Evolutionary conservation across 1,140 invertebrate genomes (phyloP), one percentile per base, ranked within the genome.

Genomic region (Drosophila kurseongensis): DNA sequence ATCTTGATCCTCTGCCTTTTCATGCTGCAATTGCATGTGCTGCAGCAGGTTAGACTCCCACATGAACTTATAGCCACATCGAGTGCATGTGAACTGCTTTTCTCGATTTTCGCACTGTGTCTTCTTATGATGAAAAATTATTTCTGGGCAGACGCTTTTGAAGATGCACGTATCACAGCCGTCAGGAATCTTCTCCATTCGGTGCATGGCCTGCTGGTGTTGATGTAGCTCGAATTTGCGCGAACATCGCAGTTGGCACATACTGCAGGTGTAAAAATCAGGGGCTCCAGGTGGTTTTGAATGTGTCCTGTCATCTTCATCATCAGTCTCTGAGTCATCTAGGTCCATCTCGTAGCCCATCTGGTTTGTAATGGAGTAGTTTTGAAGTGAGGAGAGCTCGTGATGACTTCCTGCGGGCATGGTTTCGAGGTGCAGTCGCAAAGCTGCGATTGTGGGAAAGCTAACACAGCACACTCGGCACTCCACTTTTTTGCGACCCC

Each of bases 1-100:
- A 6, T 57, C 32, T 6, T 52, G 44, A 8, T 57, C 18, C 1
- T 60, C 80, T 83, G 86, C 73, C 75, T 54, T 69, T 0, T 36
- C 38, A 35, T 93, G 92, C 48, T 94, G 93, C 27, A 93, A 75
- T 59, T 93, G 92, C 7, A 91, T 83, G 72, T 94, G 94, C 38
- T 85, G 92, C 18, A 92, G 80, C 2, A 94, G 80, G 67, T 93
- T 92, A n/a, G 93, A 92, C 74, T 93, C 93, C 92, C 93, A 93
- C 74, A 92, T 92, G 47, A 94, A 94, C 60, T 77, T 78, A 62
- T 92, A 93, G 29, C 85, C 90, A 71, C 94, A 94, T 9, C 82
- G 92, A 5, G 90, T 72, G 75, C 94, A 94, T 32, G 88, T 78
- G 63, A 78, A 93, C 14, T 75, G 48, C 40, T 92, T 92, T 32